Evolutionary conservation across 2,888 invertebrate genomes (phyloP), one percentile per base, ranked within the genome.

Genomic region (Sisyra nigra): DNA sequence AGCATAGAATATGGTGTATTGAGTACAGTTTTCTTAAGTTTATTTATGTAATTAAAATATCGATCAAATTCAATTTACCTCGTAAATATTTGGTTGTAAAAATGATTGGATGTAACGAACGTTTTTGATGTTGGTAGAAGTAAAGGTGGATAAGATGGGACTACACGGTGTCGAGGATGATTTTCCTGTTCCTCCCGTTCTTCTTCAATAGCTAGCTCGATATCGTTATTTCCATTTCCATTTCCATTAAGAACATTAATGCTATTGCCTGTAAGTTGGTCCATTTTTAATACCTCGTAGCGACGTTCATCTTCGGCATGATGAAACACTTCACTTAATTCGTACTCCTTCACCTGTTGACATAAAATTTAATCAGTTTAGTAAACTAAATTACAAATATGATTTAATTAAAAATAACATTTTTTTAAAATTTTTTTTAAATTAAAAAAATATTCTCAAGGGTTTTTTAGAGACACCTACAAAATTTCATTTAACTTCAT

Each of bases 251-350:
- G 66, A 32, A 72, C 64, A 49, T 70, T 70, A 46, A 75, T 74
- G 51, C 59, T 69, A 56, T 76, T 74, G 51, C 70, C 71, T 44
- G 57, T 56, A 40, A 61, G 54, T 52, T 73, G 73, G 54, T 76
- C 74, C 54, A 75, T 64, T 52, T 73, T 71, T 10, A 82, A 65
- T 35, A 80, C 76, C 58, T 82, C 82, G 64, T 81, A 81, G 58
- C 72, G 71, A 49, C 74, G 70, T 54, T 85, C 83, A 61, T 86
- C 85, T 60, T 83, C 83, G 52, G 73, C 69, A 56, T 80, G 81
- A 66, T 86, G 85, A 63, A 87, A 87, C 49, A 83, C 83, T 66
- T 87, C 86, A 50, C 83, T 81, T 51, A 88, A 66, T 60, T 86
- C 86, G 68, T 88, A 89, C 65, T 88, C 87, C 55, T 82, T 83